Evolutionary conservation across 2,797 vertebrate species (phyloP).

Genomic region (Sebastes minor): DNA sequence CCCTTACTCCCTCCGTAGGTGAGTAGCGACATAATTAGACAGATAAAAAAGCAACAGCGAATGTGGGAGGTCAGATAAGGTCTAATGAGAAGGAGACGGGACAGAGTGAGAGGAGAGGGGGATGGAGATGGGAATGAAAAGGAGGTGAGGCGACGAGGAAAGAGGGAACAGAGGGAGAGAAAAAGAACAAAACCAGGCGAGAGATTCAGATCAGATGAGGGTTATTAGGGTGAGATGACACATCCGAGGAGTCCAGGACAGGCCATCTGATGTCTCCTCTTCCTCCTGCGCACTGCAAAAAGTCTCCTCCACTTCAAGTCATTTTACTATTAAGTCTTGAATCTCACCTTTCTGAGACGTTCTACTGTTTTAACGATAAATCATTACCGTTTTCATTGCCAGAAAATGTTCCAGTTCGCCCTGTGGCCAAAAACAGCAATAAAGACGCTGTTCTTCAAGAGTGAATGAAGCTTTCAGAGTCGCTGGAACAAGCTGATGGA

Average conservation of each 20-base stretch:
- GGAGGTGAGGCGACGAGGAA: constrained; percentile 4
- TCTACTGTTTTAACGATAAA: neutral
- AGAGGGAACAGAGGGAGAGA: constrained; percentile 8
- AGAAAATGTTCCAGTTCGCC: neutral
- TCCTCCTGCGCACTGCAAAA: constrained; percentile 19
- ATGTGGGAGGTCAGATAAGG: constrained; percentile 78
- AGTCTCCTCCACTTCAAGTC: neutral
- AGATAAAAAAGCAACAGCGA: constrained; percentile 73
- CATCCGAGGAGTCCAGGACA: constrained; percentile 48
- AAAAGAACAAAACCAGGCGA: neutral
- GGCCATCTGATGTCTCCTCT: constrained; percentile 24
- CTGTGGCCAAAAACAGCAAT: neutral
- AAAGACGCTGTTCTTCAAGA: neutral
- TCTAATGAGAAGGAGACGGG: constrained; percentile 77
- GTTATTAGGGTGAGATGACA: constrained; percentile 69
- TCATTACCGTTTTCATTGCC: neutral
- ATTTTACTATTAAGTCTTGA: neutral
- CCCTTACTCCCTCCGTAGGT: constrained; percentile 73
- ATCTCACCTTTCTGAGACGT: neutral
- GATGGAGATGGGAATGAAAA: constrained; percentile 1
- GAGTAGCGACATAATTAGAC: constrained; percentile 84
- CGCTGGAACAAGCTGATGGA: neutral
- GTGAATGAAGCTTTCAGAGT: neutral
- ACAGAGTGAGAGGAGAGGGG: constrained; percentile 19
- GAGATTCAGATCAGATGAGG: constrained; percentile 58